Conservation (phyloP, 2,797 vertebrate species). For the Galago senegalensis region DNA sequence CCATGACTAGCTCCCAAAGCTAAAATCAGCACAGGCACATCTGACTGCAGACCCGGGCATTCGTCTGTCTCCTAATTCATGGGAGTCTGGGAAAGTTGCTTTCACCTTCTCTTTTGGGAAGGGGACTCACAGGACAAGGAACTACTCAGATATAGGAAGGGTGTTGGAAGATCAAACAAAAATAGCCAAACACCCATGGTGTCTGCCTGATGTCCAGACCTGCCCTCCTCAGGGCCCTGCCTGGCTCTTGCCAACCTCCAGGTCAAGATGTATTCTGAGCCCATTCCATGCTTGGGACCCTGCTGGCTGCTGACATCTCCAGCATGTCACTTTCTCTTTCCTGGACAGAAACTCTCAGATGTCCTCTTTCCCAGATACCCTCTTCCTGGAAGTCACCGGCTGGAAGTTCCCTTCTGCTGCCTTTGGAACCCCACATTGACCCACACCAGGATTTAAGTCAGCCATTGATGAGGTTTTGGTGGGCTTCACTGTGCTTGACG, state of each 20-base stretch:
- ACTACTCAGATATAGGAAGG: background rate
- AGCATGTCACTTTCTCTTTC: background rate
- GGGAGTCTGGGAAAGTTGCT: background rate
- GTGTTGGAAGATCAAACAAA: background rate
- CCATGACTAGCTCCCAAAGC: background rate
- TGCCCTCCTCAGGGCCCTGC: background rate
- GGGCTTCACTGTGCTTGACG: background rate
- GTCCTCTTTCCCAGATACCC: background rate
- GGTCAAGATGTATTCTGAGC: background rate
- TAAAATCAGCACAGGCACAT: background rate
- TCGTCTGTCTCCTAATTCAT: background rate
- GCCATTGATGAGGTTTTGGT: background rate
- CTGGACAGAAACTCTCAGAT: background rate
- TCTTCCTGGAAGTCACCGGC: background rate
- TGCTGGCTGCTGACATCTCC: background rate
- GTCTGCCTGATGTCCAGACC: background rate
- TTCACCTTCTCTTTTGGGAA: background rate
- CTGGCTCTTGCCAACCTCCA: no score
- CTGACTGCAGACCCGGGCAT: background rate
- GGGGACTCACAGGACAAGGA: background rate
- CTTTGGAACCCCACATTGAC: background rate
- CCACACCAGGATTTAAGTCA: background rate
- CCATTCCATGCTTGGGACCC: background rate
- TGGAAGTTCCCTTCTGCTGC: background rate
- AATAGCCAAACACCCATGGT: background rate